Evolutionary conservation across 1,140 invertebrate genomes (phyloP).

Genomic region (Drosophila insularis): DNA sequence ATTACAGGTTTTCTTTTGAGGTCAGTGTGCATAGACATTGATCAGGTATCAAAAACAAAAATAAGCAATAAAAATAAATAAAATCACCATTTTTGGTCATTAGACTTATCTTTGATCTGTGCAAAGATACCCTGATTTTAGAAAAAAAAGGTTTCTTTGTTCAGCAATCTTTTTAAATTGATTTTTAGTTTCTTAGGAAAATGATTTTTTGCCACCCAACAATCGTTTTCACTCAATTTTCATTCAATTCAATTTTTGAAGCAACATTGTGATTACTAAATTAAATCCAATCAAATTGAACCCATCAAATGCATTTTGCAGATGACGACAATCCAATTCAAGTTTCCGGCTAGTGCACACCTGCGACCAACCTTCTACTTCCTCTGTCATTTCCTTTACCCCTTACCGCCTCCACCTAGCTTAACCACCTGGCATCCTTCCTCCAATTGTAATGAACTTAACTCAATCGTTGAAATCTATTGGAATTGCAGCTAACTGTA

Average conservation of each 20-base stretch:
- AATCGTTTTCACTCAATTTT: conserved; percentile 2
- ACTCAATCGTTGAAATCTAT: conserved; percentile 52
- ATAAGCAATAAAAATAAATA: too few species aligned
- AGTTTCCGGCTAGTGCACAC: conserved; percentile 32
- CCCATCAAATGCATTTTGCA: conserved; percentile 39
- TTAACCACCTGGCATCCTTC: not conserved
- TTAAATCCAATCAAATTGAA: conserved; percentile 59
- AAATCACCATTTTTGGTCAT: too few species aligned
- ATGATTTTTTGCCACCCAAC: not conserved
- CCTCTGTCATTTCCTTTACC: not conserved
- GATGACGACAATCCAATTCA: conserved; percentile 19
- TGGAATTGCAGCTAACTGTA: conserved; percentile 42
- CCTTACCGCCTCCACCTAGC: not conserved
- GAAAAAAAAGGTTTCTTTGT: too few species aligned
- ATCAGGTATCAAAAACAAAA: too few species aligned
- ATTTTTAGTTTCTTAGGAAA: too few species aligned
- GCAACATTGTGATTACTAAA: conserved; percentile 12
- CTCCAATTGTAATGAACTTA: conserved; percentile 66
- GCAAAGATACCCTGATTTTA: too few species aligned
- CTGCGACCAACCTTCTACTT: conserved; percentile 28
- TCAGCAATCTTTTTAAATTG: too few species aligned
- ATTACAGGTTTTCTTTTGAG: too few species aligned
- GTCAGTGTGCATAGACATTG: too few species aligned
- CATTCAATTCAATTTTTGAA: not conserved
- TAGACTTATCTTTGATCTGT: too few species aligned